Base-by-base conservation (phyloP, 2,113 vertebrate genomes). In the Atractosteus spatula region DNA sequence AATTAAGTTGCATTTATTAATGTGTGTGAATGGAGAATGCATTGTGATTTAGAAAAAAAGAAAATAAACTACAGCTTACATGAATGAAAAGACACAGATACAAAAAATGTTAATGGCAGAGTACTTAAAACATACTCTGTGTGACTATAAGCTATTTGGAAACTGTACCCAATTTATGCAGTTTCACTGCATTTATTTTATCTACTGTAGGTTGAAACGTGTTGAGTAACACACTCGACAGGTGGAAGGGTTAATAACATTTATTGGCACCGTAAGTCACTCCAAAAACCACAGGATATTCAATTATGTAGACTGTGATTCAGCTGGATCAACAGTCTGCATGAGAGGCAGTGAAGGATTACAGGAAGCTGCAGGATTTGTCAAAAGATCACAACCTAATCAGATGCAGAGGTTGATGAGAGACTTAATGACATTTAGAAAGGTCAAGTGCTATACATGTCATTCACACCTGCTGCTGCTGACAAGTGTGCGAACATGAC, bases 241-340 rank as follows among this genome's bases (percentile, higher is more conserved):
- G 47, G 47, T 51, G 44, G 3, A 59, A 55, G 63, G 54, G 55
- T 66, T 72, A 66, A 72, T 72, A 51, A 59, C 42, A 4, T 67
- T 72, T 66, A 72, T 66, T 67, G 71, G 41, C 55, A 16, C 29
- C 62, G n/a, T 7, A 13, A n/a, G 12, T 57, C n/a, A 10, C 41
- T 11, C 41, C 54, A 64, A 72, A 29, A 72, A 43, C 42, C 11
- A 47, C 47, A 42, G 29, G 47, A 57, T 66, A 16, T 10, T 54
- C 62, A 55, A 41, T 72, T 66, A 55, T 41, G 43, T 65, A 51
- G 12, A 16, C 11, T 14, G 55, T 8, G 29, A 12, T 16, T 72
- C 64, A n/a, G 29, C 63, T 5, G 70, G 71, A 72, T 72, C 41
- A 56, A 7, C 63, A 59, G 7, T 7, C 45, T 29, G 8, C n/a